Evolutionary conservation across 2,113 vertebrate genomes (phyloP).

Genomic region (Macrotis lagotis): DNA sequence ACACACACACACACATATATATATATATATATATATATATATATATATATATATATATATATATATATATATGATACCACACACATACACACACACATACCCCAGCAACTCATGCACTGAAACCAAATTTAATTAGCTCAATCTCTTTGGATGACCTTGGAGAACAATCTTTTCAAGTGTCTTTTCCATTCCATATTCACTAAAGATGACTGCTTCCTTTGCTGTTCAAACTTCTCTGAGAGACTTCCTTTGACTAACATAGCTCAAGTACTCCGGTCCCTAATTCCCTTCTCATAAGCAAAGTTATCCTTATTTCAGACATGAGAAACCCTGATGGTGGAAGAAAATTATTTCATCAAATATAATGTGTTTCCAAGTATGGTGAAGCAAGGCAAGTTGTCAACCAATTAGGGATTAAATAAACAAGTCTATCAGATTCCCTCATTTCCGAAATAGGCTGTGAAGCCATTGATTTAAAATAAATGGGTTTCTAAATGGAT

Average conservation of each 20-base stretch:
- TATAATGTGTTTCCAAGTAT: constrained; percentile 50
- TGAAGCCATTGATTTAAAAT: constrained; percentile 51
- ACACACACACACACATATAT: not conserved
- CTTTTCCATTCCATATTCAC: constrained; percentile 31
- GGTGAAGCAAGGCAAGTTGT: constrained; percentile 22
- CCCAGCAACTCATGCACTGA: constrained; percentile 36
- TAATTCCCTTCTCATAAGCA: constrained; percentile 42
- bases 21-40: too few relatives aligned
- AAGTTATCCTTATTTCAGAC: constrained; percentile 63
- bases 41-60: constrained; percentile 27
- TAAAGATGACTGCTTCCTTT: not conserved
- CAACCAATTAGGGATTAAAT: constrained; percentile 55
- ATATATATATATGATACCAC: constrained; percentile 33
- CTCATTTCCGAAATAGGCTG: constrained; percentile 26
- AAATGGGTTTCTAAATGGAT: constrained; percentile 44
- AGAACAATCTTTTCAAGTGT: not conserved
- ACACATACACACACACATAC: not conserved
- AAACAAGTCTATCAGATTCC: constrained; percentile 53
- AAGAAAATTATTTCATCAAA: constrained; percentile 63
- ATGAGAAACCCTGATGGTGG: constrained; percentile 35
- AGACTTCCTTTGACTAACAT: constrained; percentile 9
- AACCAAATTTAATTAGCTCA: constrained; percentile 69
- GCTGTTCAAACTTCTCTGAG: constrained; percentile 20
- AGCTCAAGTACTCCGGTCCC: constrained; percentile 42
- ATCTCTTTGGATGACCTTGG: constrained; percentile 50